Evolutionary conservation across 1,140 invertebrate genomes (phyloP).

Genomic region (Sarcophaga peregrina): DNA sequence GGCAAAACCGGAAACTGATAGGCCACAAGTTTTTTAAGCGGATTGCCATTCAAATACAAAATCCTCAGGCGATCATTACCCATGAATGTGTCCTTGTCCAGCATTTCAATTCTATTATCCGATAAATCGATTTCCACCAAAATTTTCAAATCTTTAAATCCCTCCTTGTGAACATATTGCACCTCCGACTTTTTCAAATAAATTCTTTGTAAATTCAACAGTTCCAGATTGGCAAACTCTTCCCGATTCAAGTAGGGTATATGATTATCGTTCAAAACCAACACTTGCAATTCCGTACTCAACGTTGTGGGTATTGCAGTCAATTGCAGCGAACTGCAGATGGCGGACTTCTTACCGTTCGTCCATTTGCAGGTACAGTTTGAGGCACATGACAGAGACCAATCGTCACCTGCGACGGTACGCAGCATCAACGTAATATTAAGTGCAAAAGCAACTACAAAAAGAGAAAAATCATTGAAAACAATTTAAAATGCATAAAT

Average conservation of each 20-base stretch:
- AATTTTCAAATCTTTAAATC: constrained; percentile 87
- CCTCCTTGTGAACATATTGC: constrained; percentile 80
- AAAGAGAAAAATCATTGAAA: not conserved
- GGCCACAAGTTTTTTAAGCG: constrained; percentile 72
- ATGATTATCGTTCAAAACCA: constrained; percentile 84
- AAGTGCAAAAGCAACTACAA: constrained; percentile 42
- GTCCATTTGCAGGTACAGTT: constrained; percentile 90
- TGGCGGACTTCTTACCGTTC: constrained; percentile 86
- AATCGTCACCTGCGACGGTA: constrained; percentile 74
- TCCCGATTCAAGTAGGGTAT: constrained; percentile 81
- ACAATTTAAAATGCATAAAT: not conserved
- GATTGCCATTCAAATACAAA: constrained; percentile 78
- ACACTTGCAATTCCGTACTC: constrained; percentile 85
- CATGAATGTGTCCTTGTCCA: constrained; percentile 79
- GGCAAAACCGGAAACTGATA: constrained; percentile 79
- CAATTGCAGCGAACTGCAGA: constrained; percentile 81
- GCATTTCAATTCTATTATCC: constrained; percentile 75
- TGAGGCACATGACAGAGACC: constrained; percentile 80
- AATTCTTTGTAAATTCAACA: constrained; percentile 86
- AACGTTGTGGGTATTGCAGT: constrained; percentile 79
- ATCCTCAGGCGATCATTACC: constrained; percentile 80
- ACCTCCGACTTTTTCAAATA: constrained; percentile 81
- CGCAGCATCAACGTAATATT: constrained; percentile 51
- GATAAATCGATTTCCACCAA: constrained; percentile 87
- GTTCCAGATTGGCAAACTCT: constrained; percentile 80